Conservation (phyloP, 2,113 vertebrate species). For the Perognathus longimembris region DNA sequence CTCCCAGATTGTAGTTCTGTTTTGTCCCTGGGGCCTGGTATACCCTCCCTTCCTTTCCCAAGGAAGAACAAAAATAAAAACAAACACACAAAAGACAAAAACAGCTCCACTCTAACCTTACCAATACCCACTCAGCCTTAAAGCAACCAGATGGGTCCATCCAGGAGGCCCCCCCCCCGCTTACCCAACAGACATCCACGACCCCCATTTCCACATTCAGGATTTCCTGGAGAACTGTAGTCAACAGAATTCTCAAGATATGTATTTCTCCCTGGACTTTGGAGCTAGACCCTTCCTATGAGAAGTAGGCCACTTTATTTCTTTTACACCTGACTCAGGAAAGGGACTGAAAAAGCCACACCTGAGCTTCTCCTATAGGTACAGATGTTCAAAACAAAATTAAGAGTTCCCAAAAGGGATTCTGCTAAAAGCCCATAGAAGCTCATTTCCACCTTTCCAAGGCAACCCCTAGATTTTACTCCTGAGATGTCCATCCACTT, state of each 20-base stretch:
- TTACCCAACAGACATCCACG: neutral
- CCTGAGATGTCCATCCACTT: neutral
- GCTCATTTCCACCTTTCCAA: neutral
- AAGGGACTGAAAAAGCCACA: neutral
- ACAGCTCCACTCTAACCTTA: neutral
- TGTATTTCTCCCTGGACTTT: neutral
- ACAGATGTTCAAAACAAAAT: neutral
- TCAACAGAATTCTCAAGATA: slow-evolving; percentile 29
- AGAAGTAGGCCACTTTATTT: neutral
- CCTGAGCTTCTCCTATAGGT: neutral
- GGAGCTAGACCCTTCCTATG: neutral
- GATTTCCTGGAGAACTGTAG: slow-evolving; percentile 57
- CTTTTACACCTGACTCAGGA: neutral
- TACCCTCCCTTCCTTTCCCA: neutral
- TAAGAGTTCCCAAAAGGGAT: neutral
- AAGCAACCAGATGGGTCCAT: slow-evolving; percentile 11
- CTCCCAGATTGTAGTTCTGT: neutral
- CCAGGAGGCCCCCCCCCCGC: neutral
- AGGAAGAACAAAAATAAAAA: neutral
- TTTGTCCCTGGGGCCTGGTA: neutral
- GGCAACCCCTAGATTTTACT: neutral
- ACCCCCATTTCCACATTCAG: slow-evolving; percentile 50
- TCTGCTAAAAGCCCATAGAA: neutral
- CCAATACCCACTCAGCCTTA: neutral
- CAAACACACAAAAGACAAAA: neutral